A percentile compares a stretch with the other conserved stretches of the same genome.
Conservation (phyloP, 2,113 vertebrate species). For the Melanocharis versteri region DNA sequence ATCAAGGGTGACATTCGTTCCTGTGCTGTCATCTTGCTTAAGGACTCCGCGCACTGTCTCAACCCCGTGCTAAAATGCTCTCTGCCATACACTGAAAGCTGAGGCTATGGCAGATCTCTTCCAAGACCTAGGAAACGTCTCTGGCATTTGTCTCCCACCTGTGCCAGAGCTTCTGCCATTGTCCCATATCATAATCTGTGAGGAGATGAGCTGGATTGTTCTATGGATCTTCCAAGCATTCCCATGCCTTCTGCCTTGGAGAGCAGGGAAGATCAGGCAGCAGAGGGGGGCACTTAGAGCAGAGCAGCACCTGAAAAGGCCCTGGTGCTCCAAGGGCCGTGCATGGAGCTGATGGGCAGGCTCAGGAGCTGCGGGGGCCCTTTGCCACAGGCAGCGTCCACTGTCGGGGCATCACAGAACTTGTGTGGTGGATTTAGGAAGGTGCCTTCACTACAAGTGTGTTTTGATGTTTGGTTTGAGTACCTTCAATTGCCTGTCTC, state of each 20-base stretch:
- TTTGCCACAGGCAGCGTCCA: rapidly evolving
- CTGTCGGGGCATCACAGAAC: rapidly evolving
- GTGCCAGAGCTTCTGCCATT: not conserved
- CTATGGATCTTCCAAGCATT: not conserved
- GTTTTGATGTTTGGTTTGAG: not conserved
- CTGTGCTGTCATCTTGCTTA: not conserved
- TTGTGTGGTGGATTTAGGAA: not conserved
- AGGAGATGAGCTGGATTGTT: not conserved
- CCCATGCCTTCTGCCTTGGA: not conserved
- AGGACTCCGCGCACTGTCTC: not conserved
- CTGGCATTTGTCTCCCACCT: not conserved
- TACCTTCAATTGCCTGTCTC: not conserved
- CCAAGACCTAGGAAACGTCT: not conserved
- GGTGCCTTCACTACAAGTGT: not conserved
- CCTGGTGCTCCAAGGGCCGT: rapidly evolving
- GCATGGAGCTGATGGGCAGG: not conserved
- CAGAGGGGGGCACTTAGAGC: not conserved
- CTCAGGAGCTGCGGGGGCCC: not conserved
- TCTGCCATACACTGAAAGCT: not conserved
- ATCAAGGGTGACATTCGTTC: not conserved
- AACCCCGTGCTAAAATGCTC: rapidly evolving
- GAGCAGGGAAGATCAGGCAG: not conserved
- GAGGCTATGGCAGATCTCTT: not conserved
- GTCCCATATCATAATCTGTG: rapidly evolving
- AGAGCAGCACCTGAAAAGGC: not conserved